Evolutionary conservation across 1,140 invertebrate species (phyloP).

Genomic region (Trichonephila clavata): DNA sequence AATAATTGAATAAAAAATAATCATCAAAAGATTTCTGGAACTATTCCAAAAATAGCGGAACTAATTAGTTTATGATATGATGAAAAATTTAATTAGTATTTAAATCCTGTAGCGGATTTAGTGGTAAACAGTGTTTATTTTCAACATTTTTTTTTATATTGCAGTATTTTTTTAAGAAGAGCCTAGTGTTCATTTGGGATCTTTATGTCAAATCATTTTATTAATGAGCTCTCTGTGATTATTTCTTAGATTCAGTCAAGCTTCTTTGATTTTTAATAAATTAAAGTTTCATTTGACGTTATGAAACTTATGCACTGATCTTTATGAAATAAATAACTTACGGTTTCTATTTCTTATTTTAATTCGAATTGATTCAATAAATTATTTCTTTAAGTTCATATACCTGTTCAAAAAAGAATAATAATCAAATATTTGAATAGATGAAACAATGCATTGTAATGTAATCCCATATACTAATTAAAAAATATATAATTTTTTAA

Average conservation of each 20-base stretch:
- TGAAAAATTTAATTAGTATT: constrained; percentile 67
- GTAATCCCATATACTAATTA: no score
- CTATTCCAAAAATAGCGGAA: not conserved
- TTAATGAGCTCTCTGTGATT: constrained; percentile 34
- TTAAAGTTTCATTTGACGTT: not conserved
- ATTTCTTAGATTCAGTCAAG: not conserved
- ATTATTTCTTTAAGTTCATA: no score
- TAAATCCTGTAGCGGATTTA: constrained; percentile 28
- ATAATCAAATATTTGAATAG: no score
- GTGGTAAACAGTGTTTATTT: constrained; percentile 44
- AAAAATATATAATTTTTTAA: no score
- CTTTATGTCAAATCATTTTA: constrained; percentile 29
- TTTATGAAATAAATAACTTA: no score
- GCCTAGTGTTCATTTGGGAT: not conserved
- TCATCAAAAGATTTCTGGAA: not conserved
- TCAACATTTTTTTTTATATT: not conserved
- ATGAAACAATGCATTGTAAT: no score
- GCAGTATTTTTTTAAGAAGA: not conserved
- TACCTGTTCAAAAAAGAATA: no score
- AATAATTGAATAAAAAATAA: not conserved
- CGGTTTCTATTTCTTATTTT: no score
- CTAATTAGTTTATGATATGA: constrained; percentile 63
- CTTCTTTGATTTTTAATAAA: not conserved
- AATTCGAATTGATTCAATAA: no score
- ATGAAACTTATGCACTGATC: not conserved